Base-by-base conservation (phyloP, 2,113 vertebrate genomes). In the Apodemus sylvaticus region DNA sequence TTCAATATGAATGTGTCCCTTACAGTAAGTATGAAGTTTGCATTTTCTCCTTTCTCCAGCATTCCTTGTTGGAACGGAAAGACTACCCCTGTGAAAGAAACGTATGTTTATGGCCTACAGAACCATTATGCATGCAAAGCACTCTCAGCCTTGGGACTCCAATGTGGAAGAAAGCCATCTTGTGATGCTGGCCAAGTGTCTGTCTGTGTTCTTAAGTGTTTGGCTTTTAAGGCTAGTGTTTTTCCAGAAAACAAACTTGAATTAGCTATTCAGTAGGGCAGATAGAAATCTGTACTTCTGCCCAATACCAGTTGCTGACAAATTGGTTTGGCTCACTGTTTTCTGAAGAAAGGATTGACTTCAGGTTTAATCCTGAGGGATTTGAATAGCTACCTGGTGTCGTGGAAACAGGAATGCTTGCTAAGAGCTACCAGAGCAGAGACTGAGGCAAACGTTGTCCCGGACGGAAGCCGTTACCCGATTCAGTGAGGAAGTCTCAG, bases 1-100 rank as follows among this genome's bases (percentile, higher is more conserved):
- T 99, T 99, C 99, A 99, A 97, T 99, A 99, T 99, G 99, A 99
- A 98, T 99, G 99, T 99, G 99, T 99, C 96, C 99, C 99, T 98
- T 99, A 99, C 98, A 99, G 99, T 99, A 99, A 99, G 99, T 99
- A 99, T 98, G 97, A 98, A 95, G 71, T 98, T 98, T 97, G 93
- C 97, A 91, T 97, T 98, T 96, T 96, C 98, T 96, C 95, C 96
- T 98, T 98, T 96, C 97, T 97, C 95, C 97, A 97, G 97, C 94
- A 91, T 95, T 98, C 96, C 95, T 97, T 91, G 39, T 97, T 98
- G 97, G 96, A 98, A 97, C 98, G 96, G 97, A 97, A 98, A 96
- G 93, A 97, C 96, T 87, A 96, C 97, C 96, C 97, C 97, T 97
- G 97, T 98, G 98, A 97, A 98, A 98, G 98, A 94, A 98, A 96